Evolutionary conservation across 2,888 invertebrate species (phyloP).

Genomic region (Pollenia amentaria): DNA sequence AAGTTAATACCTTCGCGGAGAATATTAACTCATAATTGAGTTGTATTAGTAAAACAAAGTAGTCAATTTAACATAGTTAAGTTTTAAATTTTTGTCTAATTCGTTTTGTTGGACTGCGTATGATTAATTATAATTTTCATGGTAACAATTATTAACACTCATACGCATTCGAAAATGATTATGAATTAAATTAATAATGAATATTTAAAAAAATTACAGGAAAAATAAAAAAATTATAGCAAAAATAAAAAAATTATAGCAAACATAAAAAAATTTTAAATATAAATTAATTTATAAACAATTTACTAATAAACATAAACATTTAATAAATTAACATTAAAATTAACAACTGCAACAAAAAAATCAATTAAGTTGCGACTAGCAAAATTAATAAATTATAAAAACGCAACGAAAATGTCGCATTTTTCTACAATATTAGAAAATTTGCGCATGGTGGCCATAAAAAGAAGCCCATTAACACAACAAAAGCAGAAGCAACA

Average conservation of each 20-base stretch:
- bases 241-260: neutral
- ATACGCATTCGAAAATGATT: conserved; percentile 2
- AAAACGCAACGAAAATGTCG: conserved; percentile 80
- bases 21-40: no score
- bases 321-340: neutral
- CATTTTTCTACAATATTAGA: conserved; percentile 84
- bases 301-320: neutral
- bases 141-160: conserved; percentile 25
- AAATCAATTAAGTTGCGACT: neutral
- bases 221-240: neutral
- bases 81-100: no score
- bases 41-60: no score
- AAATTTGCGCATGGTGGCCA: conserved; percentile 82
- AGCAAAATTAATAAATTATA: conserved; percentile 32
- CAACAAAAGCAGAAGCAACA: conserved; percentile 71
- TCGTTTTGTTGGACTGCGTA: neutral
- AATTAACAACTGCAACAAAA: neutral
- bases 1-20: no score
- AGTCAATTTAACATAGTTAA: no score
- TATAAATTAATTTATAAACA: neutral
- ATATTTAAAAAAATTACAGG: neutral
- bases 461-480: conserved; percentile 77
- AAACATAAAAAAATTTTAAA: neutral
- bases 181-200: conserved; percentile 38
- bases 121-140: conserved; percentile 43